phyloP scores from a whole-genome alignment of 2,888 invertebrate genomes.

The Diabrotica balteata region DNA sequence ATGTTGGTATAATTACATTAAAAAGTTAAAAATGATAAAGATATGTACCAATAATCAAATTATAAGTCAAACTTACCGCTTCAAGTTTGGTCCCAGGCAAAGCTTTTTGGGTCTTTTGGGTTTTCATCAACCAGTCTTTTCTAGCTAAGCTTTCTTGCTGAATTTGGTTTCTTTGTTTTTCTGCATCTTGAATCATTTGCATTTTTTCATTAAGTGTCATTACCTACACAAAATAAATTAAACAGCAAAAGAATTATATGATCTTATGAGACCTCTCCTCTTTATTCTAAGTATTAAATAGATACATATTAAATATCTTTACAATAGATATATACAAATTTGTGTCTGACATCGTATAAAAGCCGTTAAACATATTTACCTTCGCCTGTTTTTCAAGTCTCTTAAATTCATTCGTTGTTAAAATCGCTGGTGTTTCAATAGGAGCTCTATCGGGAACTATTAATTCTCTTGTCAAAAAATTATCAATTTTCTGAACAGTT shows the following conservation, averaged over 20 bases:
- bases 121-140: constrained; percentile 56
- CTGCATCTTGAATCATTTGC: constrained; percentile 57
- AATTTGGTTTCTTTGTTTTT: constrained; percentile 60
- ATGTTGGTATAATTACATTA: too few species aligned
- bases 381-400: constrained; percentile 67
- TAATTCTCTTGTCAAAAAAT: constrained; percentile 60
- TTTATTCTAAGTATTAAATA: too few species aligned
- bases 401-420: constrained; percentile 68
- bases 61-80: constrained; percentile 33
- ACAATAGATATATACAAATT: too few species aligned
- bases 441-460: constrained; percentile 64
- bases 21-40: too few species aligned
- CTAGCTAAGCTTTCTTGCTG: constrained; percentile 67
- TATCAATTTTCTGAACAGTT: constrained; percentile 40
- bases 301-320: too few species aligned
- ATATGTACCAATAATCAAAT: neutral
- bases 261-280: too few species aligned
- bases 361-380: constrained; percentile 51
- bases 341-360: too few species aligned
- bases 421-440: constrained; percentile 66
- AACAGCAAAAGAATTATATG: too few species aligned
- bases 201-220: constrained; percentile 61
- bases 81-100: constrained; percentile 45
- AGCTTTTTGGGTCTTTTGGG: constrained; percentile 49
- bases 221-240: constrained; percentile 44